Evolutionary conservation across 1,140 invertebrate species (phyloP).

Genomic region (Rhagoletis zephyria): DNA sequence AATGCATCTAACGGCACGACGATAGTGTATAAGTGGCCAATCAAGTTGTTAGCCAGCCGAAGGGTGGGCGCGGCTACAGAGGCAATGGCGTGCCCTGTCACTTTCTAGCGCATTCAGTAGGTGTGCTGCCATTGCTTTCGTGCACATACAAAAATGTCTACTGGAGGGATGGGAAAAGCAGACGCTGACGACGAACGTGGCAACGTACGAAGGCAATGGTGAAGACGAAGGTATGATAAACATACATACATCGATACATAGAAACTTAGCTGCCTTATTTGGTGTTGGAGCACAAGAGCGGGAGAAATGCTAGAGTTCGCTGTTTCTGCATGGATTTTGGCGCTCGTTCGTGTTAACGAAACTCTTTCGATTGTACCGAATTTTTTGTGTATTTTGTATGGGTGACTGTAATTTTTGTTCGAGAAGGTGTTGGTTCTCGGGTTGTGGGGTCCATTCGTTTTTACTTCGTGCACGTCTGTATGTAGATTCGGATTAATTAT

Average conservation of each 20-base stretch:
- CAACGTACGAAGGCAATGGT: not conserved
- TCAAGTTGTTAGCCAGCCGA: slow-evolving; percentile 63
- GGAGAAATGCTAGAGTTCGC: not conserved
- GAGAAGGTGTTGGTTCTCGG: not conserved
- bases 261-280: not conserved
- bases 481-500: slow-evolving; percentile 30
- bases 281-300: slow-evolving; percentile 16
- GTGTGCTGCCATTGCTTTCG: not conserved
- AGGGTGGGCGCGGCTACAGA: slow-evolving; percentile 63
- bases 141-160: not conserved
- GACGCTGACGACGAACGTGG: not conserved
- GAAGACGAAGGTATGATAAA: not conserved
- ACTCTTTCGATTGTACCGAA: too few relatives aligned
- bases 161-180: not conserved
- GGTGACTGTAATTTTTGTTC: not conserved
- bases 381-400: not conserved
- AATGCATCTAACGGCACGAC: not conserved
- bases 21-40: slow-evolving; percentile 61
- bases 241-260: too few relatives aligned
- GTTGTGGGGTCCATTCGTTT: not conserved
- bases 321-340: not conserved
- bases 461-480: not conserved
- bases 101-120: not conserved
- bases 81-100: not conserved
- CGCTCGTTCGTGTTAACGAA: not conserved